A percentile compares a stretch with the other conserved stretches of the same genome.
Evolutionary conservation across 2,888 invertebrate species (phyloP).

Genomic region (Aromia moschata): DNA sequence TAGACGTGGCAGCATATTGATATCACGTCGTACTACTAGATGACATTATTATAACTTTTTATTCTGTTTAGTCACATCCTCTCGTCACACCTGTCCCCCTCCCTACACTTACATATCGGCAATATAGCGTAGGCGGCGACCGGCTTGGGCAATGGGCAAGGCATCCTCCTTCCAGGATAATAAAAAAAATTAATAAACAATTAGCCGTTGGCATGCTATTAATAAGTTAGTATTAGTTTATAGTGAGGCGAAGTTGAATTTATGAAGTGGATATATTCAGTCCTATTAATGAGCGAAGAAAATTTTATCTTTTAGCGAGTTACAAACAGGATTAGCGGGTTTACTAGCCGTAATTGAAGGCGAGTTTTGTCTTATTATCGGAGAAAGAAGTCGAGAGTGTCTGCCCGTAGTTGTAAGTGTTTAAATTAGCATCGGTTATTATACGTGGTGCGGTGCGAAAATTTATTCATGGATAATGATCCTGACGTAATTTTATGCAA

Average conservation of each 20-base stretch:
- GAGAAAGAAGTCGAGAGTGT: background rate
- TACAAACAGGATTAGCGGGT: background rate
- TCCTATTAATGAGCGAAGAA: background rate
- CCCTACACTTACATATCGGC: slow-evolving; percentile 9
- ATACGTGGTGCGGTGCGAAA: too few species aligned
- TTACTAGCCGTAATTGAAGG: background rate
- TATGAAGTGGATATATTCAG: slow-evolving; percentile 6
- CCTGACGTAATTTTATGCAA: too few species aligned
- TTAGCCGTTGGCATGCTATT: slow-evolving; percentile 15
- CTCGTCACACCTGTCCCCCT: too few species aligned
- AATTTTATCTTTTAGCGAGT: background rate
- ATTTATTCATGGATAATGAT: too few species aligned
- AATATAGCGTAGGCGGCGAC: slow-evolving; percentile 4
- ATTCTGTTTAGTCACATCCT: too few species aligned
- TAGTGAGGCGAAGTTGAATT: background rate
- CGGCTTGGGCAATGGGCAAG: background rate
- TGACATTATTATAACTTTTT: too few species aligned
- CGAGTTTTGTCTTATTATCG: background rate
- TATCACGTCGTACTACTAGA: too few species aligned
- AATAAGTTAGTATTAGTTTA: slow-evolving; percentile 18
- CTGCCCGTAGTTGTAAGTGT: background rate
- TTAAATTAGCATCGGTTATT: too few species aligned
- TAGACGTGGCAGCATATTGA: too few species aligned
- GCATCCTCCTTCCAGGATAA: background rate
- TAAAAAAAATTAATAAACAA: slow-evolving; percentile 18